Evolutionary conservation across 2,113 vertebrate species (phyloP), one percentile per base, ranked within the genome.

Genomic region (Geothlypis trichas): DNA sequence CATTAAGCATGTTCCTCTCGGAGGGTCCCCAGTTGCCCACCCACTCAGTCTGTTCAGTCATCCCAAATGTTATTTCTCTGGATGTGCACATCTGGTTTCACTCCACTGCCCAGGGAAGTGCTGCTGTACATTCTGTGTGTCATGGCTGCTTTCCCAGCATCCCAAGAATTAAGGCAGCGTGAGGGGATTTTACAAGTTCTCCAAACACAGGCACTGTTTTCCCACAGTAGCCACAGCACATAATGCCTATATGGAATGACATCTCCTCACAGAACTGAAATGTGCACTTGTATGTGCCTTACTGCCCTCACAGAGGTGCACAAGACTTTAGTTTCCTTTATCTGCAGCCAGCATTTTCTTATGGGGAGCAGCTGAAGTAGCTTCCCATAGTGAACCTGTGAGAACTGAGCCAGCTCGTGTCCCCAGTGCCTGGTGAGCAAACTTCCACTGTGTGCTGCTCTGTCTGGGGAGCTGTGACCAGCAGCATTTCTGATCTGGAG

Each of bases 71-170:
- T 98, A 96, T 97, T 97, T 88, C 96, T 97, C 95, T 87, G 75
- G 97, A 81, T 58, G 57, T 95, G 84, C 96, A 97, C 98, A 98
- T 98, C 98, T 98, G 97, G 96, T 98, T 98, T 96, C 97, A 98
- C 96, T 98, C 97, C 95, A 9, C 96, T 97, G 98, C 97, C 97
- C 97, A 96, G 97, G 96, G 97, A 94, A 97, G 85, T 96, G 96
- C 97, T 91, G 97, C 97, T 98, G 96, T 97, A 89, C 94, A 66
- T 96, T 92, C 51, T 98, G 98, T 98, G 91, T 97, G 95, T 96
- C n/a, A 62, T 98, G 98, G 98, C 98, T 85, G 81, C 94, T 97
- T 98, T 98, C 98, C 98, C 98, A 98, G 97, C 91, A 35, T 91
- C 97, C 84, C 96, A 95, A 96, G 95, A 96, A 97, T 97, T 96